These are phyloP conservation scores for Spodoptera exigua DNA, from an alignment of 2,888 invertebrate genomes.

Conservation along the genomic window DNA sequence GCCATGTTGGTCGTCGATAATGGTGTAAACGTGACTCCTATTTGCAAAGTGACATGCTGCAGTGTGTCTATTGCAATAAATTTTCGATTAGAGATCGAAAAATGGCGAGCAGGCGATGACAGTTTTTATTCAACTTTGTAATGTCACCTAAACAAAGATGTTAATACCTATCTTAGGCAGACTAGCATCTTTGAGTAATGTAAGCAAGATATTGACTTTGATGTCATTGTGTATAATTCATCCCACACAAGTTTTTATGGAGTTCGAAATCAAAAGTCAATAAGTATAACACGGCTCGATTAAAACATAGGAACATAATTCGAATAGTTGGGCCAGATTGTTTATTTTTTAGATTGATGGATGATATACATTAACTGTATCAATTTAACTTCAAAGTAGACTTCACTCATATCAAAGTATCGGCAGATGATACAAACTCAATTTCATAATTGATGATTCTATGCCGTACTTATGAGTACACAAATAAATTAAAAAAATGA, in stretches of 20 bases:
- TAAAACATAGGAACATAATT: too few relatives aligned
- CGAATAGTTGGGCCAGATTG: too few relatives aligned
- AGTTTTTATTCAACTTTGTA: conserved; percentile 22
- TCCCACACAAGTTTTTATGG: conserved; percentile 18
- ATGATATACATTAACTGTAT: too few relatives aligned
- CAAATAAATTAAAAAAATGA: too few relatives aligned
- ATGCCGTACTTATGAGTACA: too few relatives aligned
- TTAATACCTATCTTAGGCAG: conserved; percentile 21
- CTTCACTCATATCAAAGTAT: too few relatives aligned
- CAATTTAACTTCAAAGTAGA: too few relatives aligned
- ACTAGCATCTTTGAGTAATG: conserved; percentile 21
- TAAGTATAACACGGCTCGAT: neutral
- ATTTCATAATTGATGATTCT: too few relatives aligned
- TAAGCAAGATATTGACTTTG: conserved; percentile 25
- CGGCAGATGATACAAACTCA: too few relatives aligned
- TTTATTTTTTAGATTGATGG: too few relatives aligned
- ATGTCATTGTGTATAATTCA: conserved; percentile 11
- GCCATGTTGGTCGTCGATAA: conserved; percentile 70
- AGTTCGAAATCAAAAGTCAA: conserved; percentile 2
- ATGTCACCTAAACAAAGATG: conserved; percentile 38
- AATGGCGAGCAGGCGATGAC: conserved; percentile 25
- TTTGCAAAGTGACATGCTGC: conserved; percentile 58
- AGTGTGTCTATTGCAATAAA: conserved; percentile 49
- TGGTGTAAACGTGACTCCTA: conserved; percentile 73
- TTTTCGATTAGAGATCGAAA: conserved; percentile 53